Evolutionary conservation across 2,113 vertebrate genomes (phyloP).

Genomic region (Prinia subflava): DNA sequence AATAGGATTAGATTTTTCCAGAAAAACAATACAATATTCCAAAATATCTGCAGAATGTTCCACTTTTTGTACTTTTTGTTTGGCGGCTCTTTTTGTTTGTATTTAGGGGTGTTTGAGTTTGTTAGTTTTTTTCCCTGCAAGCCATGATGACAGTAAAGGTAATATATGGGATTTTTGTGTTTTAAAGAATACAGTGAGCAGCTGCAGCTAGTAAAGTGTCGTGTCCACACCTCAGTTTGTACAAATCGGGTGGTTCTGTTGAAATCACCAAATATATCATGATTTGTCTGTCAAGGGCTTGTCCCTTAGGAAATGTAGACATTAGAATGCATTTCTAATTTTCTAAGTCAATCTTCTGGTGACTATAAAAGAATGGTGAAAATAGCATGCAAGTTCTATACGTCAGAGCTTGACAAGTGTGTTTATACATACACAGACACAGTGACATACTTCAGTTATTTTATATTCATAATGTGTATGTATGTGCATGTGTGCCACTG

Average conservation of each 20-base stretch:
- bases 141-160: background rate
- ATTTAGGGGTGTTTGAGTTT: background rate
- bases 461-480: background rate
- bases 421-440: background rate
- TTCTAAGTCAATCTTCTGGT: background rate
- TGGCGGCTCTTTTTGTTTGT: background rate
- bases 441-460: background rate
- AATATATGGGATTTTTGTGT: background rate
- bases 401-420: background rate
- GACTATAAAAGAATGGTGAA: background rate
- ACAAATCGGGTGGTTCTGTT: accelerated
- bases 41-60: background rate
- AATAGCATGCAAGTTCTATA: background rate
- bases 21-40: background rate
- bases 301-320: background rate
- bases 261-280: background rate
- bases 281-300: background rate
- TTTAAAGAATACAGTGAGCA: background rate
- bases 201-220: background rate
- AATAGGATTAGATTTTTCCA: background rate
- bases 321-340: background rate
- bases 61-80: background rate
- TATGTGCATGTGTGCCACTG: background rate
- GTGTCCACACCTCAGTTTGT: background rate
- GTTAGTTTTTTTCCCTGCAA: accelerated